Percentiles rank a stretch among this genome's conserved stretches.
These are phyloP conservation scores for Luehdorfia chinensis DNA, from an alignment of 1,140 invertebrate genomes.

Conservation along the genomic window DNA sequence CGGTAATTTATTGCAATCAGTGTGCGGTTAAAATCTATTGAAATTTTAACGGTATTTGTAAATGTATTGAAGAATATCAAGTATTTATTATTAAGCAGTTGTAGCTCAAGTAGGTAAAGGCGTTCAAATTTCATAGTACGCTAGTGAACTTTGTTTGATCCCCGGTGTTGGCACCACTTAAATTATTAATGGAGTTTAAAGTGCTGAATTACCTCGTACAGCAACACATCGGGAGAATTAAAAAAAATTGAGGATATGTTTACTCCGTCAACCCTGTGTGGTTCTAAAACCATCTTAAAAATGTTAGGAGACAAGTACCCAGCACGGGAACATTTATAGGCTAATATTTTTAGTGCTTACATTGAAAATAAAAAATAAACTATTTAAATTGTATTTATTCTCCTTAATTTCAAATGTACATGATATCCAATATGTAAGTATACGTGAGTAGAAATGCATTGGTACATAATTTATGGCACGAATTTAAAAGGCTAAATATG, in stretches of 20 bases:
- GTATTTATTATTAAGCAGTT: too few relatives aligned
- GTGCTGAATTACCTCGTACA: too few relatives aligned
- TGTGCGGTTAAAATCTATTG: constrained; percentile 1
- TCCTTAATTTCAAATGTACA: too few relatives aligned
- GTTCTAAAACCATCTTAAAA: too few relatives aligned
- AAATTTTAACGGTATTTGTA: constrained; percentile 1
- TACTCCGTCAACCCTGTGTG: too few relatives aligned
- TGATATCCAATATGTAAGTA: background rate
- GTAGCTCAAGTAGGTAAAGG: background rate
- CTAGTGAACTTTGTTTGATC: background rate
- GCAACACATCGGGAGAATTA: too few relatives aligned
- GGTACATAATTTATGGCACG: constrained; percentile 8
- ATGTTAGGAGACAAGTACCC: background rate
- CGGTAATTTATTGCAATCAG: constrained; percentile 36
- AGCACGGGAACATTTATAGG: background rate
- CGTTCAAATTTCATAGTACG: background rate
- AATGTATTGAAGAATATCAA: background rate
- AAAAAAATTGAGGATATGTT: too few relatives aligned
- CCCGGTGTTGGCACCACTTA: too few relatives aligned
- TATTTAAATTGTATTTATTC: too few relatives aligned
- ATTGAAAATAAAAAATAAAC: background rate
- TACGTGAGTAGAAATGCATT: too few relatives aligned
- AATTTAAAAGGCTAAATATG: constrained; percentile 19
- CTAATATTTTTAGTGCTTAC: background rate
- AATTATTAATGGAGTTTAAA: background rate